Evolutionary conservation across 2,797 vertebrate genomes (phyloP).

Genomic region (Acridotheres tristis): DNA sequence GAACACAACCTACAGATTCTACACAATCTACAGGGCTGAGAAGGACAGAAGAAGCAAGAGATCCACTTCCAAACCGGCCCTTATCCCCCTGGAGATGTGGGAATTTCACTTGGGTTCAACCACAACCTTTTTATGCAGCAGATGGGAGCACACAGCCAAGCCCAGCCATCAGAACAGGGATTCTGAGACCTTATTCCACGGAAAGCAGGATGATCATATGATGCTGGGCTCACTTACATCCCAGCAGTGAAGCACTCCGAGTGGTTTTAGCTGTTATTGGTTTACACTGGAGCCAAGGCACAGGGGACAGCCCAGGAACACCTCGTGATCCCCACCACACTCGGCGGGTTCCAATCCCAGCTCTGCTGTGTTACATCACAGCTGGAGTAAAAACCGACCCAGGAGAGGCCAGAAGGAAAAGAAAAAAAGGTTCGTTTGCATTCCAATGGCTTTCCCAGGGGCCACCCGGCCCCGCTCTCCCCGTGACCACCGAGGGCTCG

Average conservation of each 20-base stretch:
- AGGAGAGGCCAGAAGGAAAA: background rate
- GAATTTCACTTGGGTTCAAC: background rate
- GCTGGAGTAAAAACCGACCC: background rate
- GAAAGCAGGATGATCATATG: background rate
- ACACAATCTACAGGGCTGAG: background rate
- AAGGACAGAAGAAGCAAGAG: background rate
- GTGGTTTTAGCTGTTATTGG: background rate
- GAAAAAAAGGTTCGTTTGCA: constrained; percentile 28
- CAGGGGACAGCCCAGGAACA: background rate
- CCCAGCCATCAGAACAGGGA: background rate
- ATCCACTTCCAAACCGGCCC: background rate
- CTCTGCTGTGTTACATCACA: background rate
- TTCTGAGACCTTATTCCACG: background rate
- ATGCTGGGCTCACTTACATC: background rate
- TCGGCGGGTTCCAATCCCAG: background rate
- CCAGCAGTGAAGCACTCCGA: background rate
- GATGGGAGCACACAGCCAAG: background rate
- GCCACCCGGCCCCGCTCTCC: background rate
- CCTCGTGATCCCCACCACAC: background rate
- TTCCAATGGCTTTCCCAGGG: background rate
- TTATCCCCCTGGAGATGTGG: background rate
- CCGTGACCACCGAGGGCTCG: background rate
- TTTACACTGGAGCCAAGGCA: background rate
- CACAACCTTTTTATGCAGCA: background rate
- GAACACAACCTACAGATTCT: background rate